Conservation (phyloP, 2,113 vertebrate genomes). For the Cygnus buccinator region DNA sequence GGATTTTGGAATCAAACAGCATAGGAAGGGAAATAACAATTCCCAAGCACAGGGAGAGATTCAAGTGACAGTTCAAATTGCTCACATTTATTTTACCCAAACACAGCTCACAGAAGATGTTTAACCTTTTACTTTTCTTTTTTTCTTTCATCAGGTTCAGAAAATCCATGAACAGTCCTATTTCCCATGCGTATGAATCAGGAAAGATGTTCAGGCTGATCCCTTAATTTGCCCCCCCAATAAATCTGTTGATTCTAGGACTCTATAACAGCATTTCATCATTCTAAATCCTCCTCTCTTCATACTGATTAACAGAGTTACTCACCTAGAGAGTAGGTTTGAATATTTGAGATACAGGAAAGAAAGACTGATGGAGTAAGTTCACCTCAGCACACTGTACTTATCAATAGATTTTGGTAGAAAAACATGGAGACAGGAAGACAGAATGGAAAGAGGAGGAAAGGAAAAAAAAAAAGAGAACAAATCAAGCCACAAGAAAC, state of each 20-base stretch:
- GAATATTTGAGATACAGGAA: not conserved
- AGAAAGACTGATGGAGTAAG: not conserved
- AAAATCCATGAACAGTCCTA: not conserved
- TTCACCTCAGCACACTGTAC: not conserved
- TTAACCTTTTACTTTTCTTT: not conserved
- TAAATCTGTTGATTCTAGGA: not conserved
- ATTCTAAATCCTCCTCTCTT: not conserved
- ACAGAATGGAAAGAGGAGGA: not conserved
- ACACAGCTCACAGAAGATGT: not conserved
- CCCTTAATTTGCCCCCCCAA: not conserved
- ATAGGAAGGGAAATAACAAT: not conserved
- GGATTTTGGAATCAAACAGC: slow-evolving; percentile 9
- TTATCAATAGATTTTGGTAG: not conserved
- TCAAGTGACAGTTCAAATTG: not conserved
- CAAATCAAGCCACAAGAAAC: not conserved
- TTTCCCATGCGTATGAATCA: not conserved
- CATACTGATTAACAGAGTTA: not conserved
- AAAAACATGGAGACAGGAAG: not conserved
- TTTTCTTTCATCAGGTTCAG: not conserved
- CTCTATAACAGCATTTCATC: no score
- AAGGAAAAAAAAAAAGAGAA: not conserved
- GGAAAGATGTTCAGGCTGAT: not conserved
- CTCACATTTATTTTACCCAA: not conserved
- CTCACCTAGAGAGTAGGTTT: not conserved
- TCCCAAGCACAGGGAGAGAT: not conserved